Evolutionary conservation across 2,797 vertebrate species (phyloP), one percentile per base, ranked within the genome.

Genomic region (Pipistrellus pygmaeus): DNA sequence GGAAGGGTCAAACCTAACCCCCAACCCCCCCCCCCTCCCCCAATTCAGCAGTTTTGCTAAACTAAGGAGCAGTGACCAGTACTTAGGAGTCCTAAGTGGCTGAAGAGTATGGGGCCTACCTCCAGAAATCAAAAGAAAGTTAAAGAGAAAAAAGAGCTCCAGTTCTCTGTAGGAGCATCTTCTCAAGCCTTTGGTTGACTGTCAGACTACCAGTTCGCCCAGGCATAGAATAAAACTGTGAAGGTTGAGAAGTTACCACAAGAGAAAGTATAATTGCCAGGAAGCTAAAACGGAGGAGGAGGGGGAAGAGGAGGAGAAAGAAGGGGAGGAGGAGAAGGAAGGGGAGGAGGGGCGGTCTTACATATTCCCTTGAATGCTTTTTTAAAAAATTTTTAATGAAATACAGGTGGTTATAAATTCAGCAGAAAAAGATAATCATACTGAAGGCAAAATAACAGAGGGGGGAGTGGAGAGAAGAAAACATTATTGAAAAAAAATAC

Each of bases 281-380:
- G 27, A 84, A 60, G 48, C 18, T 35, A 8, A 77, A 84, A 46
- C 25, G 23, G 3, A 60, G 57, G 5, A 60, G 11, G 8, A 62
- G 60, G 2, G 6, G 60, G 12, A 15, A 27, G 2, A 15, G 6
- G 1, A 6, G 13, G 6, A 64, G 6, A 1, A 21, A 18, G 4
- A 71, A 2, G 11, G 27, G 2, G 25, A 30, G 27, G 57, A 30
- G 1, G 11, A 5, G 11, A 11, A 62, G 27, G 60, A 14, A 5
- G 27, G 7, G 14, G 2, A 27, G 15, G 4, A 46, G 8, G 41
- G 6, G 62, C 8, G 15, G 5, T 62, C 60, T 62, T 62, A 62
- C 60, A 18, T 64, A 18, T 64, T 64, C 13, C 32, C 13, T 46
- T 30, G 51, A 77, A 17, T 32, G 20, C 25, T 20, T 78, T 85